Base-by-base conservation (phyloP, 2,888 invertebrate genomes). In the Drosophila stalkeri region DNA sequence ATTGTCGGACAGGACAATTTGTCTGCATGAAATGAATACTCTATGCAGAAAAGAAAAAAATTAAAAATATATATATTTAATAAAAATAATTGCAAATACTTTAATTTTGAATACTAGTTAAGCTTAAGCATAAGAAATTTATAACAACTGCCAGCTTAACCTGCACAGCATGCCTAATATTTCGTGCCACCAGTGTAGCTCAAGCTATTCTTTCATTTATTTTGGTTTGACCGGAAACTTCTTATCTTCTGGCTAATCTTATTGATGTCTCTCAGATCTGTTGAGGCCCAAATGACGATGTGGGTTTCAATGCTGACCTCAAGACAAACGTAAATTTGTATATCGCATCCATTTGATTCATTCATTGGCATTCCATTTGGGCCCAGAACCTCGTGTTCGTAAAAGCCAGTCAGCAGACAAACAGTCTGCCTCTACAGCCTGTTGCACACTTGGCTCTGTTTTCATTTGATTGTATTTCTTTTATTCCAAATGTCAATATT, bases 211-310 rank as follows among this genome's bases (percentile, higher is more conserved):
- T 76, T 76, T 75, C 75, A 71, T 77, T 83, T 81, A 74, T 72
- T 80, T 80, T 60, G 72, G 47, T 60, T 86, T 84, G 89, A 85
- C 91, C 92, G 92, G 91, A 91, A 91, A 91, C 86, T 81, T 84
- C 72, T 91, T 91, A 91, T 91, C 91, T 86, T 64, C 64, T 80
- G 82, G 89, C 82, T 89, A 80, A 92, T 91, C 92, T 91, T 75
- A 77, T 75, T 82, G 80, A 91, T 90, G 81, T 86, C 86, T 86
- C 86, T 78, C 70, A 72, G 75, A 84, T 80, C 75, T 75, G 66
- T 54, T 64, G 61, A 65, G 68, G 54, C 74, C 62, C 80, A 78
- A 81, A 79, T 81, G 72, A 77, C 89, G 72, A 76, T 86, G 84
- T 75, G 75, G 80, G 77, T 57, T 89, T 72, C 33, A 77, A 75